A percentile compares a stretch with the other conserved stretches of the same genome.
Evolutionary conservation across 2,888 invertebrate genomes (phyloP).

Genomic region (Sceliomorpha sp.): DNA sequence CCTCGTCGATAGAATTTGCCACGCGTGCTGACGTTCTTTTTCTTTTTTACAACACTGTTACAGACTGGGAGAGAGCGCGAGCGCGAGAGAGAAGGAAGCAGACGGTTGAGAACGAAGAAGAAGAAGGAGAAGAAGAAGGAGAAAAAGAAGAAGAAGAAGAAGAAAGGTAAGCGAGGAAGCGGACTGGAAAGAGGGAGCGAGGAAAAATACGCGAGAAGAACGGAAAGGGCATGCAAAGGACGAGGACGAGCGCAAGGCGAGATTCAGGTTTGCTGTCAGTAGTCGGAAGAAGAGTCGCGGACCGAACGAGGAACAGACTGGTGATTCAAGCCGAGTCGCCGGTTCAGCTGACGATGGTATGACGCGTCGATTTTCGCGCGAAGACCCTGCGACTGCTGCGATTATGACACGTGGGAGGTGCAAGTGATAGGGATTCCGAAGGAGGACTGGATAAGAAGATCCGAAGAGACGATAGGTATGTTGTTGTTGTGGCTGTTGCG

Average conservation of each 20-base stretch:
- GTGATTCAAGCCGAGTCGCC: slow-evolving; percentile 31
- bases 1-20: too few species aligned
- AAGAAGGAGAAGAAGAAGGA: too few species aligned
- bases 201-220: slow-evolving; percentile 21
- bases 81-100: too few species aligned
- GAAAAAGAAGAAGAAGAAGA: too few species aligned
- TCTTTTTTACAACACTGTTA: too few species aligned
- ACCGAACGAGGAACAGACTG: slow-evolving; percentile 27
- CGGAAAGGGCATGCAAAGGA: slow-evolving; percentile 67
- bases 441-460: too few species aligned
- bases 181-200: slow-evolving; percentile 15
- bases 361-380: slow-evolving; percentile 62
- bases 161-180: too few species aligned
- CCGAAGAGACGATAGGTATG: too few species aligned
- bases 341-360: slow-evolving; percentile 62
- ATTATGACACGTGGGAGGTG: slow-evolving; percentile 43
- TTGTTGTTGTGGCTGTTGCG: slow-evolving; percentile 12
- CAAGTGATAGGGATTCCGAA: slow-evolving; percentile 57
- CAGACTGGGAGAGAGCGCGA: too few species aligned
- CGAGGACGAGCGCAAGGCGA: slow-evolving; percentile 47
- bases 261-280: slow-evolving; percentile 53
- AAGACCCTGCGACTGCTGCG: slow-evolving; percentile 48
- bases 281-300: slow-evolving; percentile 35
- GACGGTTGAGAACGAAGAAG: too few species aligned
- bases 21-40: too few species aligned